A percentile compares a stretch with the other conserved stretches of the same genome.
phyloP scores from a whole-genome alignment of 2,888 invertebrate genomes.

The Baccha elongata region DNA sequence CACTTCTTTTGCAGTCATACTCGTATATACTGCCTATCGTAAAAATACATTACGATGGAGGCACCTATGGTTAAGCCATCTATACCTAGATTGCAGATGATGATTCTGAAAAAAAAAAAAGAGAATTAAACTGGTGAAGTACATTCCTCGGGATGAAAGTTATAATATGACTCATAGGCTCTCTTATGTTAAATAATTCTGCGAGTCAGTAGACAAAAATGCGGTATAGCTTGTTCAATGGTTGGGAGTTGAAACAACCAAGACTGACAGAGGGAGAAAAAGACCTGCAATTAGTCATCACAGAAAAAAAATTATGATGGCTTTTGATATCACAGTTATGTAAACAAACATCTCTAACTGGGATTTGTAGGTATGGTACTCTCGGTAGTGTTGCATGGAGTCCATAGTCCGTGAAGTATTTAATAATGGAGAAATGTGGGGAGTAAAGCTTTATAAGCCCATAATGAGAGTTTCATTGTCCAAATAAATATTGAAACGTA shows the following conservation, averaged over 20 bases:
- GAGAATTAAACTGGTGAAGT: conserved; percentile 19
- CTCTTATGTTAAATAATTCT: conserved; percentile 64
- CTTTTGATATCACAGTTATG: conserved; percentile 38
- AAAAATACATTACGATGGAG: background rate
- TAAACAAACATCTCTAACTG: conserved; percentile 30
- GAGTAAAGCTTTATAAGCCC: background rate
- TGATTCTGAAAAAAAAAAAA: background rate
- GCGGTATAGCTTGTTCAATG: conserved; percentile 58
- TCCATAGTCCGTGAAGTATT: conserved; percentile 18
- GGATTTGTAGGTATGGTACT: background rate
- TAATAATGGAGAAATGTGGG: background rate
- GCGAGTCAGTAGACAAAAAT: conserved; percentile 73
- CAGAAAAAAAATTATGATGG: conserved; percentile 39
- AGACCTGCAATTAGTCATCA: conserved; percentile 68
- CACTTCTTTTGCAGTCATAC: conserved; percentile 9
- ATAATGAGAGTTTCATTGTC: background rate
- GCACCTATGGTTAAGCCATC: conserved; percentile 7
- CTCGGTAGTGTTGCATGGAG: background rate
- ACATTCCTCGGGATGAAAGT: conserved; percentile 68
- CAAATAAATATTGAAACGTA: background rate
- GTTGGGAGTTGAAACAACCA: conserved; percentile 13
- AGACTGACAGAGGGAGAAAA: conserved; percentile 7
- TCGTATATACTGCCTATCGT: background rate
- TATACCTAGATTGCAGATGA: conserved; percentile 40
- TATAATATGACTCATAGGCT: conserved; percentile 60